Percentiles rank a stretch among this genome's conserved stretches.
Conservation (phyloP, 2,888 invertebrate species). For the Philereme transversata region DNA sequence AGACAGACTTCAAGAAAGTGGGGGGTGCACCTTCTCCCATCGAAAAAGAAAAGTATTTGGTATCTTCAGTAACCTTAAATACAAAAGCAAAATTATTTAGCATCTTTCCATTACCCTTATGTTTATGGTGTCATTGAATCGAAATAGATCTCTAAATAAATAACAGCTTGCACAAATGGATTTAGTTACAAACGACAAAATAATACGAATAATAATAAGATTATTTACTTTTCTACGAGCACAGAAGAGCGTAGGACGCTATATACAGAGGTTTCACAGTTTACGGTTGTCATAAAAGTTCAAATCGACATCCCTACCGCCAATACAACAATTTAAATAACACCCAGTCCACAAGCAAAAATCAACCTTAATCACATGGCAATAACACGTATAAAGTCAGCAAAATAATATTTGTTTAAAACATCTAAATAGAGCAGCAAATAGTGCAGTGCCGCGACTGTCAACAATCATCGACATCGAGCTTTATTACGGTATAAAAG, state of each 20-base stretch:
- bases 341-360: conserved; percentile 23
- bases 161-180: neutral
- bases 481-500: conserved; percentile 35
- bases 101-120: no score
- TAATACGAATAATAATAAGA: conserved; percentile 11
- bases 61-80: no score
- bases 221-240: conserved; percentile 25
- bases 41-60: no score
- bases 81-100: no score
- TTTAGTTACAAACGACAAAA: conserved; percentile 4
- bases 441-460: conserved; percentile 42
- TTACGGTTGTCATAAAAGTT: conserved; percentile 40
- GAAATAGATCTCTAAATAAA: neutral
- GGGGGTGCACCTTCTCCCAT: no score
- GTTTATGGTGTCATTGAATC: no score
- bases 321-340: conserved; percentile 21
- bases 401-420: conserved; percentile 14
- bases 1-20: no score
- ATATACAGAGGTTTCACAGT: conserved; percentile 36
- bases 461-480: conserved; percentile 43
- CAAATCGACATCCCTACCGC: conserved; percentile 43
- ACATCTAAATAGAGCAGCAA: conserved; percentile 40
- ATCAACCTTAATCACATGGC: neutral
- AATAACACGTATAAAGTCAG: conserved; percentile 6
- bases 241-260: conserved; percentile 29